Conservation (phyloP, 2,888 invertebrate genomes). For the Microctonus hyperodae region DNA sequence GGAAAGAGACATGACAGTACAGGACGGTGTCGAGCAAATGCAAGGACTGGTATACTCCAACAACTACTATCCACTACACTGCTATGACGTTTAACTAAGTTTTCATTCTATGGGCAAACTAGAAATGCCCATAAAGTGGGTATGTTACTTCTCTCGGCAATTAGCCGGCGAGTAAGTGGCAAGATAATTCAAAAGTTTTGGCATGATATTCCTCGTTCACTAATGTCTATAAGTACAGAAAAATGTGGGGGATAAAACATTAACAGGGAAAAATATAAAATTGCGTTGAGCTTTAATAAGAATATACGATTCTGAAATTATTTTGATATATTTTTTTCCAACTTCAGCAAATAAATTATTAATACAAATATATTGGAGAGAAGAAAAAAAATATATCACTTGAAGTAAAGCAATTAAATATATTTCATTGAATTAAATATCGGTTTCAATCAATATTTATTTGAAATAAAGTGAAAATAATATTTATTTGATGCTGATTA, state of each 20-base stretch:
- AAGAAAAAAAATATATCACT: too few relatives aligned
- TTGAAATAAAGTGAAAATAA: too few relatives aligned
- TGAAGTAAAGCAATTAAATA: too few relatives aligned
- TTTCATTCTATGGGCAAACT: not conserved
- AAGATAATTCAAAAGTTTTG: constrained; percentile 18
- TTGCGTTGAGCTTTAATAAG: not conserved
- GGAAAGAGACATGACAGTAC: not conserved
- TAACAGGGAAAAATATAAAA: not conserved
- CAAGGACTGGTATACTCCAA: not conserved
- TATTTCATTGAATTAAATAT: too few relatives aligned
- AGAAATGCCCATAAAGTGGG: constrained; percentile 32
- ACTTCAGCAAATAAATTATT: too few relatives aligned
- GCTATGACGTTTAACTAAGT: constrained; percentile 8
- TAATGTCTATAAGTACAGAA: not conserved
- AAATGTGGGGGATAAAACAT: constrained; percentile 2
- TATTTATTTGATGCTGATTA: too few relatives aligned
- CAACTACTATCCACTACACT: not conserved
- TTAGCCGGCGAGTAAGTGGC: constrained; percentile 46
- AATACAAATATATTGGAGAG: too few relatives aligned
- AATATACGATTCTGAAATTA: not conserved
- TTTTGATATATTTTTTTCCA: too few relatives aligned
- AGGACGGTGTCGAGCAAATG: not conserved
- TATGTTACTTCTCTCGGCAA: constrained; percentile 48
- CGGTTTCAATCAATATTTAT: too few relatives aligned
- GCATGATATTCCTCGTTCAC: not conserved